These are phyloP conservation scores for Drepana falcataria DNA, from an alignment of 2,888 invertebrate species.

Conservation along the genomic window DNA sequence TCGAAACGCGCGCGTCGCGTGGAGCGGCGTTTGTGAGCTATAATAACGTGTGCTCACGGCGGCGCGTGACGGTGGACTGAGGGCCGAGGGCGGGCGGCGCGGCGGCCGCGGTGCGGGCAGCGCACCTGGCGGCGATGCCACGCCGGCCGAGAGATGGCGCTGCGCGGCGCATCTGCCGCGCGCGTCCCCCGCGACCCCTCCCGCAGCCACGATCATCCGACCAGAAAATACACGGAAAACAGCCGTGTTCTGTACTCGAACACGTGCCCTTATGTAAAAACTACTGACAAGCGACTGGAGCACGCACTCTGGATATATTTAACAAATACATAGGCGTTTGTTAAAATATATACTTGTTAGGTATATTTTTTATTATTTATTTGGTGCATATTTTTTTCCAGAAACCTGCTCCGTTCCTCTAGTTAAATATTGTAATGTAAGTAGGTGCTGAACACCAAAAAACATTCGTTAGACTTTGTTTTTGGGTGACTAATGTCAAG, in stretches of 20 bases:
- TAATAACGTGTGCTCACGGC: slow-evolving; percentile 56
- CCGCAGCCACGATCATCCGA: slow-evolving; percentile 36
- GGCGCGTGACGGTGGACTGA: slow-evolving; percentile 76
- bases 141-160: slow-evolving; percentile 68
- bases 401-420: no score
- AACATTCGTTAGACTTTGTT: no score
- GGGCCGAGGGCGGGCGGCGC: slow-evolving; percentile 69
- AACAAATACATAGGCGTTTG: neutral
- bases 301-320: slow-evolving; percentile 31
- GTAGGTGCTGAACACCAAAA: no score
- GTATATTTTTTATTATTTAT: no score
- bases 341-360: no score
- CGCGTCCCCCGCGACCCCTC: slow-evolving; percentile 30
- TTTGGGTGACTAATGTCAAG: no score
- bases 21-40: slow-evolving; percentile 52
- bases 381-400: no score
- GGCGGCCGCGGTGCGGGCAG: slow-evolving; percentile 42
- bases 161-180: slow-evolving; percentile 73
- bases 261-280: slow-evolving; percentile 72
- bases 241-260: slow-evolving; percentile 58
- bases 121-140: slow-evolving; percentile 59
- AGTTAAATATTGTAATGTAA: no score
- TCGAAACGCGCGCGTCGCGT: slow-evolving; percentile 75
- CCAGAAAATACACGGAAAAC: slow-evolving; percentile 75
- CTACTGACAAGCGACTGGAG: slow-evolving; percentile 41